Evolutionary conservation across 30 jellyfish, hydroid and myxozoan genomes (phyloP).

Genomic region (Cassiopea andromeda): DNA sequence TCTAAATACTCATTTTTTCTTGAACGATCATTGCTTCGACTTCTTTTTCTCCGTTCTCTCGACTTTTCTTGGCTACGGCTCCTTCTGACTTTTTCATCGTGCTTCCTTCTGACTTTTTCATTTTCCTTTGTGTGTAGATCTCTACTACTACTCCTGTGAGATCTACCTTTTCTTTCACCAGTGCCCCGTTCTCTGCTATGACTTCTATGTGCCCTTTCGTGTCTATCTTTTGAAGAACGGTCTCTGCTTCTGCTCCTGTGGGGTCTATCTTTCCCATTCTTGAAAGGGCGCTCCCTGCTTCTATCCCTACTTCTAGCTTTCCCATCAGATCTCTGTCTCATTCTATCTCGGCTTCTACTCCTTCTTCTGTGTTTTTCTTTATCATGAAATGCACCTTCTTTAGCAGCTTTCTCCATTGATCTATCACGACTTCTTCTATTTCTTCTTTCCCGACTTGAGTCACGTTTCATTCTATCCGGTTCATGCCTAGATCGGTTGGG

Average conservation of each 20-base stretch:
- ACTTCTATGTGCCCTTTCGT: conserved; percentile 4
- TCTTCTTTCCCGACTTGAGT: background rate
- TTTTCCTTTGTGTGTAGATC: background rate
- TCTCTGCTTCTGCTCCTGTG: conserved; percentile 32
- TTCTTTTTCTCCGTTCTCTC: background rate
- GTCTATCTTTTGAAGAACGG: conserved; percentile 31
- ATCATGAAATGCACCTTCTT: background rate
- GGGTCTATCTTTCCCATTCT: background rate
- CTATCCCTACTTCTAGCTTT: conserved; percentile 3
- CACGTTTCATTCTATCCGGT: conserved; percentile 30
- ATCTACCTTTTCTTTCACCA: background rate
- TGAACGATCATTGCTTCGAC: background rate
- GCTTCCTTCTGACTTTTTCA: background rate
- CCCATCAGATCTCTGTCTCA: background rate
- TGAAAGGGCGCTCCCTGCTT: conserved; percentile 21
- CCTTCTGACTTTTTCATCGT: background rate
- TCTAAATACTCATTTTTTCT: background rate
- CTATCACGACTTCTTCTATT: conserved; percentile 26
- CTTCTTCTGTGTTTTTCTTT: conserved; percentile 23
- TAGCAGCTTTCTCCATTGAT: conserved; percentile 16
- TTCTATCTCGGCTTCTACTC: conserved; percentile 66
- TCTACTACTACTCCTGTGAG: background rate
- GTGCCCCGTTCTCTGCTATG: conserved; percentile 22
- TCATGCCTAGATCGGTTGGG: conserved; percentile 36
- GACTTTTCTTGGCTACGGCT: conserved; percentile 3